These are phyloP conservation scores for Bembecia ichneumoniformis DNA, from an alignment of 2,888 invertebrate genomes.

Conservation along the genomic window DNA sequence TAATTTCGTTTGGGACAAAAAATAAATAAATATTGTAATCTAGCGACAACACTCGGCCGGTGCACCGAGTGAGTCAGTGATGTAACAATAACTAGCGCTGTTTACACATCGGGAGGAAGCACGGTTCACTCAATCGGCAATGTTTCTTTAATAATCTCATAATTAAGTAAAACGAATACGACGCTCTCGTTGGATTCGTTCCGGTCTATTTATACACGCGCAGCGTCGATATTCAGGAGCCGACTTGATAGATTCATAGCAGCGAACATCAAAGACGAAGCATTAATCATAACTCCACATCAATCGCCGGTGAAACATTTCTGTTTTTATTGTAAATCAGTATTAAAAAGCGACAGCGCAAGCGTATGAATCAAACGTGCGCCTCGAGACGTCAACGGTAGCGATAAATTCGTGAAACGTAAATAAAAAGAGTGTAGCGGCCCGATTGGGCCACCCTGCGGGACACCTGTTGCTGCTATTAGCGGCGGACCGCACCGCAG, in stretches of 20 bases:
- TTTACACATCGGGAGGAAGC: not conserved
- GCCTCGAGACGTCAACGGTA: conserved; percentile 62
- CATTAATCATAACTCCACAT: conserved; percentile 72
- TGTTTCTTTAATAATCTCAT: conserved; percentile 59
- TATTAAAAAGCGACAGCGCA: conserved; percentile 69
- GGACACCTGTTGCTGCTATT: conserved; percentile 67
- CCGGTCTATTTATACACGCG: conserved; percentile 61
- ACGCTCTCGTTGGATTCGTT: conserved; percentile 42
- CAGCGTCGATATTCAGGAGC: conserved; percentile 68
- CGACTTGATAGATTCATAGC: conserved; percentile 71
- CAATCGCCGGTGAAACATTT: conserved; percentile 65
- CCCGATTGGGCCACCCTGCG: conserved; percentile 57
- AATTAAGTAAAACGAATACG: conserved; percentile 64
- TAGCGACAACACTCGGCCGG: conserved; percentile 51
- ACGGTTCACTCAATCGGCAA: conserved; percentile 23
- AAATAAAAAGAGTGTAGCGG: conserved; percentile 52
- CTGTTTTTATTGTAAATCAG: conserved; percentile 72
- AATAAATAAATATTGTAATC: conserved; percentile 48
- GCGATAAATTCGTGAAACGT: conserved; percentile 65
- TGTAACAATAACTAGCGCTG: conserved; percentile 33
- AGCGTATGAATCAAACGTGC: conserved; percentile 64
- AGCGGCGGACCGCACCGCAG: conserved; percentile 29
- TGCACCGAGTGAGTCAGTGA: conserved; percentile 23
- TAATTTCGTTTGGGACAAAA: conserved; percentile 47
- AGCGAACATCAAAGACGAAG: conserved; percentile 64